Evolutionary conservation across 2,888 invertebrate genomes (phyloP), one percentile per base, ranked within the genome.

Genomic region (Lacanobia wlatinum): DNA sequence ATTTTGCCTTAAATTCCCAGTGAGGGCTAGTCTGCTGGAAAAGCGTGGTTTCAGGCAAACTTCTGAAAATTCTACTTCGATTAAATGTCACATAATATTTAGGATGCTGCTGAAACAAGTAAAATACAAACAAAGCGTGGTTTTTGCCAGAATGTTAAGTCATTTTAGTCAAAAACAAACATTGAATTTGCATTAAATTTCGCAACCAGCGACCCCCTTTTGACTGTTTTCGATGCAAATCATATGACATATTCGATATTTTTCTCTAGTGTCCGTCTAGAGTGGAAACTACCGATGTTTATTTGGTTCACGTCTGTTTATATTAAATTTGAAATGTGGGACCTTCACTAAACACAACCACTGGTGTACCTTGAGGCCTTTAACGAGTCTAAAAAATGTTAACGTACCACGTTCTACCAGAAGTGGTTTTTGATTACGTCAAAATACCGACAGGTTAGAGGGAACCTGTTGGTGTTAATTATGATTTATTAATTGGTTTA

Each of bases 221-320:
- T 28, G 48, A 12, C 18, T 18, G 10, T 6, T 69, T 59, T 53
- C 6, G 21, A 76, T 70, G 58, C 58, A 53, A 77, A 61, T 61
- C 28, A 62, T 12, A 28, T 52, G 52, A 58, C 23, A 60, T 64
- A 69, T 53, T 52, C 43, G 16, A 73, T 78, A 38, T 60, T 70
- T 46, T 63, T 56, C 40, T 59, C 58, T 48, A 69, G 67, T 16
- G n/a, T 16, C 7, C 43, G 2, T 53, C 59, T 55, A 58, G 46
- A 68, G 43, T 80, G 85, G 85, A 85, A 85, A 75, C 53, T 84
- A 48, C 85, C 85, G 76, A 14, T 85, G 85, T 85, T 85, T 82
- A 85, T 85, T 85, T 85, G 68, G 85, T 76, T 69, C 85, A 82
- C 23, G 18, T 66, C 55, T 67, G 73, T 64, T 77, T 78, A 70